phyloP scores from a whole-genome alignment of 2,888 invertebrate species.

The Heteromyza rotundicornis region DNA sequence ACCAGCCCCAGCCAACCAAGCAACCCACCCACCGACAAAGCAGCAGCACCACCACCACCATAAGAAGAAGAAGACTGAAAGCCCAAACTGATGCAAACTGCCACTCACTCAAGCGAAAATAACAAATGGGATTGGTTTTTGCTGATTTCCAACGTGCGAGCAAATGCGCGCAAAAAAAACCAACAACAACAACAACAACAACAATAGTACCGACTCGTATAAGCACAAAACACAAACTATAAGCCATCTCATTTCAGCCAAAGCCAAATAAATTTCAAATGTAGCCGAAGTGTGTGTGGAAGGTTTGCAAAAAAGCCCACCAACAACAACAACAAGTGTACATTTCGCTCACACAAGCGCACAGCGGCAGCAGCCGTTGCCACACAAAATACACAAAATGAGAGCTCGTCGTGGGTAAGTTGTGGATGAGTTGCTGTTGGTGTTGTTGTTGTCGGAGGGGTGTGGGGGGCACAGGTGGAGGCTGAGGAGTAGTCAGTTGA shows the following conservation, averaged over 20 bases:
- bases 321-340: conserved; percentile 19
- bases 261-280: conserved; percentile 60
- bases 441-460: conserved; percentile 21
- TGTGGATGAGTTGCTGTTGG: neutral
- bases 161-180: conserved; percentile 14
- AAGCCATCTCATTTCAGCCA: conserved; percentile 60
- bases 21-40: conserved; percentile 12
- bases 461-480: neutral
- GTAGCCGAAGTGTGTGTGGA: conserved; percentile 9
- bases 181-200: conserved; percentile 25
- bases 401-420: neutral
- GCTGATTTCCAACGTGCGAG: conserved; percentile 52
- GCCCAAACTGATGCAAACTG: conserved; percentile 59
- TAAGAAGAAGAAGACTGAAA: conserved; percentile 42
- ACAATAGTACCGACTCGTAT: conserved; percentile 26
- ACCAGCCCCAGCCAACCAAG: conserved; percentile 10
- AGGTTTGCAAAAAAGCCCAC: conserved; percentile 8
- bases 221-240: conserved; percentile 47
- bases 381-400: conserved; percentile 20
- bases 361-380: conserved; percentile 20
- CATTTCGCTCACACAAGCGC: conserved; percentile 19
- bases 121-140: conserved; percentile 64
- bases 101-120: conserved; percentile 62
- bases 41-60: too few relatives aligned
- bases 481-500: neutral